Base-by-base conservation (phyloP, 2,888 invertebrate genomes). In the Meliscaeva auricollis region DNA sequence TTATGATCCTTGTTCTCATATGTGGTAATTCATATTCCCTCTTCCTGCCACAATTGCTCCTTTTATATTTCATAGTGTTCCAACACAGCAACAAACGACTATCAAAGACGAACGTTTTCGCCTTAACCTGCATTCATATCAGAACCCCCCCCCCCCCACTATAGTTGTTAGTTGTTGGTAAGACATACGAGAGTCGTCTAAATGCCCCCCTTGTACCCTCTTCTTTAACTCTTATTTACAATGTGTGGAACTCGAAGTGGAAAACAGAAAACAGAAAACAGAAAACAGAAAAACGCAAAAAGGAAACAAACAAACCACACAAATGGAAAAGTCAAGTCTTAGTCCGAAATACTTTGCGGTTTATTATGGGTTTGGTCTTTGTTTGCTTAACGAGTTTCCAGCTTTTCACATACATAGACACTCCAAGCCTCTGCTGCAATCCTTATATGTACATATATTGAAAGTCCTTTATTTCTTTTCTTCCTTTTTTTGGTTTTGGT, bases 301-400 rank as follows among this genome's bases (percentile, higher is more conserved):
- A n/a, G n/a, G n/a, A 85, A 85, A 56, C 80, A 85, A 80, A 72
- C 80, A 81, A 77, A 80, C 80, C 85, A 54, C 80, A 85, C 76
- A 76, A 81, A 85, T 85, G 85, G 76, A 77, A 85, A 81, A 85
- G 85, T 85, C 85, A 85, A 77, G 77, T 68, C 76, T 85, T 85
- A 85, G 85, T 85, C 81, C 81, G 76, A 80, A 85, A 85, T 85
- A 81, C 85, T 85, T 80, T 85, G 85, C 77, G 85, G 85, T 85
- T 81, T 85, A 85, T 85, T 80, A 85, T 73, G 69, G 77, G 68
- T 74, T 83, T 60, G 76, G 68, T 75, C 68, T 85, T 85, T 85
- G 80, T 85, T 85, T 76, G 72, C 60, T 56, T 69, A 78, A 83
- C 78, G 66, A 77, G 56, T 66, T 66, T 50, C 35, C 35, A 13